Evolutionary conservation across 2,888 invertebrate species (phyloP), one percentile per base, ranked within the genome.

Genomic region (Ischnura elegans): DNA sequence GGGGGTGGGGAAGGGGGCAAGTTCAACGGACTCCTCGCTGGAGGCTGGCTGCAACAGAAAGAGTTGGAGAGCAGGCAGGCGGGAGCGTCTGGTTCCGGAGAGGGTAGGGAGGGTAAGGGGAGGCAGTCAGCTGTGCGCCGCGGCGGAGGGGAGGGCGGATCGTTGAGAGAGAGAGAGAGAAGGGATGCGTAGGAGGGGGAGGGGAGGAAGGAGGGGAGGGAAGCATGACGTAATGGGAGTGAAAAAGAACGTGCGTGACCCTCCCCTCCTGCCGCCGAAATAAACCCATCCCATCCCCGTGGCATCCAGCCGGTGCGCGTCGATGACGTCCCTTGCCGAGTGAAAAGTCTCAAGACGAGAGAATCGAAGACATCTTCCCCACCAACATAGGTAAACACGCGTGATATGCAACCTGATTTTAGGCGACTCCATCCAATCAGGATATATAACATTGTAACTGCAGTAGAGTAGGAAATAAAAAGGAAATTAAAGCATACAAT

Each of bases 81-180:
- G n/a, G 76, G 42, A 3, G 86, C 46, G 86, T 46, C 45, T 43
- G 86, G 45, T 86, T 43, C 43, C 43, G 45, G 86, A 5, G 86
- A 46, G 25, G 85, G 36, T 13, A 43, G 85, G n/a, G 43, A 43
- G n/a, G 43, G 5, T 19, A 45, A 43, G 61, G 66, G n/a, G 90
- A 90, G 76, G 90, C 90, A 90, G 90, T 90, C 90, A 90, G 90
- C 90, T 90, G 86, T 86, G 90, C 55, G 61, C 90, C 21, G 86
- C 10, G 42, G 25, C 0, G 45, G 85, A 4, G 43, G 36, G 85
- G 45, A 29, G 45, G 76, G 76, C 21, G 76, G 86, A 45, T 43
- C 45, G 86, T 45, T 76, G 36, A 36, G 29, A 36, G 36, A 36
- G 36, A 16, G 2, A 36, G 10, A 36, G 2, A 13, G 36, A 5